phyloP scores from a whole-genome alignment of 2,113 vertebrate genomes.

The Rhinoderma darwinii region DNA sequence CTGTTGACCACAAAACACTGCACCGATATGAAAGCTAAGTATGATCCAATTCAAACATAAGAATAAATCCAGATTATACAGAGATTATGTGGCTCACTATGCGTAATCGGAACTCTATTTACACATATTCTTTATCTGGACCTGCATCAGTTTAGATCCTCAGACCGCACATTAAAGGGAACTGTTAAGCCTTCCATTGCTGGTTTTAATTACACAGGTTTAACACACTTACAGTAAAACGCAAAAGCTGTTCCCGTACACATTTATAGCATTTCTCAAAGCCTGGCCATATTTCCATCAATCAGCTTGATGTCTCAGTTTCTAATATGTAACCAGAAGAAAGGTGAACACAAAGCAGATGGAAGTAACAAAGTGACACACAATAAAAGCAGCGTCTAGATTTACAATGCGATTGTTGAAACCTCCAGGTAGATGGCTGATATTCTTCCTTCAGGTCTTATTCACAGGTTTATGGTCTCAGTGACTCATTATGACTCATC shows the following conservation, averaged over 20 bases:
- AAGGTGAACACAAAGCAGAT: slow-evolving; percentile 42
- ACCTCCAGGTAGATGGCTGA: slow-evolving; percentile 51
- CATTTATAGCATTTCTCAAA: slow-evolving; percentile 45
- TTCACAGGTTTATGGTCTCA: slow-evolving; percentile 25
- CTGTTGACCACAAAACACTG: not conserved
- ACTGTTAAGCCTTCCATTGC: not conserved
- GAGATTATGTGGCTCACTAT: too few relatives aligned
- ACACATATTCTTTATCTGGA: not conserved
- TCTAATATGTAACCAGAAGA: slow-evolving; percentile 43
- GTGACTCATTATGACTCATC: slow-evolving; percentile 55
- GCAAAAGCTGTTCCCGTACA: slow-evolving; percentile 21
- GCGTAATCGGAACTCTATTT: not conserved
- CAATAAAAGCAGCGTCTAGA: slow-evolving; percentile 47
- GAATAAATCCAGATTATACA: not conserved
- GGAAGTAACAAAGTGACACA: slow-evolving; percentile 44
- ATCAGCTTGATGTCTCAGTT: slow-evolving; percentile 33
- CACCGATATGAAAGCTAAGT: not conserved
- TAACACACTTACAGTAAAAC: slow-evolving; percentile 48
- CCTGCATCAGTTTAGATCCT: slow-evolving; percentile 20
- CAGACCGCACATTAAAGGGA: slow-evolving; percentile 17
- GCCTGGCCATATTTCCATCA: slow-evolving; percentile 8
- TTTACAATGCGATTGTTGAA: slow-evolving; percentile 48
- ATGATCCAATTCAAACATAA: not conserved
- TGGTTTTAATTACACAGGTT: slow-evolving; percentile 32
- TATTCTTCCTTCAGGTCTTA: slow-evolving; percentile 44